Evolutionary conservation across 2,113 vertebrate genomes (phyloP), one percentile per base, ranked within the genome.

Genomic region (Alexandromys fortis): DNA sequence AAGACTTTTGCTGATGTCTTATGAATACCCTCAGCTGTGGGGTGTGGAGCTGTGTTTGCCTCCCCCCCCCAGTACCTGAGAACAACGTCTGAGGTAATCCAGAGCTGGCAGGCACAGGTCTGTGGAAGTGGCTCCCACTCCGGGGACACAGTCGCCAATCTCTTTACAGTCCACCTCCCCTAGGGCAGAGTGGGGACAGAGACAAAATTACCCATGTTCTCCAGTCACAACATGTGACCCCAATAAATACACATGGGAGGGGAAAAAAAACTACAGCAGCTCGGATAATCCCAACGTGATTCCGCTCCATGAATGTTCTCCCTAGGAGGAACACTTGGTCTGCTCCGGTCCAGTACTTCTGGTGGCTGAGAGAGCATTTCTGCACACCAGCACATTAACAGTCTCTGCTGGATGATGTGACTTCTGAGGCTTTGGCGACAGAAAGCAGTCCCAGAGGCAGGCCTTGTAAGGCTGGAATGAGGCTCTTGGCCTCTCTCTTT

Each of bases 21-120:
- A 5, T 3, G 68, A 95, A 68, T 21, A 28, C 11, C 26, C 68
- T 24, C 52, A 3, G 33, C 49, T 47, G 47, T 68, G 13, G 49
- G 92, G 55, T 3, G 21, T 4, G 21, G 96, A 89, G 22, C 47
- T 35, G n/a, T 21, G 83, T 1, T 11, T 1, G 75, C 33, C 30
- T 21, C 35, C 35, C 45, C 42, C 30, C 26, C 35, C 30, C n/a
- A 65, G 1, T 97, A 99, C 99, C 99, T 99, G 99, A 4, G 99
- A 99, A 97, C 99, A 99, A 93, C 98, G 99, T 98, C 99, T 98
- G 94, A 99, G 99, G 97, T 99, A 99, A 98, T 99, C 99, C 77
- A 99, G 98, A 0, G 99, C 99, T 0, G 99, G 99, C 94, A 99
- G 99, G 98, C 99, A 99, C 98, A 99, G 99, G 97, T 99, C 99